These are phyloP conservation scores for Centropus bengalensis DNA, from an alignment of 2,113 vertebrate species.

Conservation along the genomic window DNA sequence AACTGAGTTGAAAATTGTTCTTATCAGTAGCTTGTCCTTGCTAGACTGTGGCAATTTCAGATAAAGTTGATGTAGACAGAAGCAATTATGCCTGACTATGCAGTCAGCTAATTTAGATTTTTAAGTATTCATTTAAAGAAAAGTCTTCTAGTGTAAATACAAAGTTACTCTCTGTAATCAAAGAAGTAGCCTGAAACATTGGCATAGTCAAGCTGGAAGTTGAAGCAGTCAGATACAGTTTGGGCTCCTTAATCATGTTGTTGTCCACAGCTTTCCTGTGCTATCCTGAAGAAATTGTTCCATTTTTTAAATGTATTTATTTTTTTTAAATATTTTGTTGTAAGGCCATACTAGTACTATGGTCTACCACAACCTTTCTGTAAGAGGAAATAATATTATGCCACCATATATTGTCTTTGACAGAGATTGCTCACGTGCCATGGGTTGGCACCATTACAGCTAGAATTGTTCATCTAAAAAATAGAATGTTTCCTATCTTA, in stretches of 20 bases:
- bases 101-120: background rate
- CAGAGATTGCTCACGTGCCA: background rate
- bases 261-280: background rate
- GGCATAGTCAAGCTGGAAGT: background rate
- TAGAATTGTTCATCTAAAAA: background rate
- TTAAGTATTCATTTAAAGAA: background rate
- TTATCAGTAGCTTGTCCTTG: background rate
- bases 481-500: background rate
- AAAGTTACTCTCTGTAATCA: background rate
- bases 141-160: background rate
- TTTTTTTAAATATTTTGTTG: background rate
- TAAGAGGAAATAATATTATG: background rate
- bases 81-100: background rate
- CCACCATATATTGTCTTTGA: background rate
- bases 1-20: background rate
- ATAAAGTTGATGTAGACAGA: background rate
- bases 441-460: rapidly evolving
- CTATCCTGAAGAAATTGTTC: background rate
- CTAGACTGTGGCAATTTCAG: background rate
- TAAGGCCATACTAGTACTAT: background rate
- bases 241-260: background rate
- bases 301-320: background rate
- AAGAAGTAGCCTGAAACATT: background rate
- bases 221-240: background rate
- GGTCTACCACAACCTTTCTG: background rate